phyloP scores from a whole-genome alignment of 1,140 invertebrate genomes.

The Drosophila kohkoa region DNA sequence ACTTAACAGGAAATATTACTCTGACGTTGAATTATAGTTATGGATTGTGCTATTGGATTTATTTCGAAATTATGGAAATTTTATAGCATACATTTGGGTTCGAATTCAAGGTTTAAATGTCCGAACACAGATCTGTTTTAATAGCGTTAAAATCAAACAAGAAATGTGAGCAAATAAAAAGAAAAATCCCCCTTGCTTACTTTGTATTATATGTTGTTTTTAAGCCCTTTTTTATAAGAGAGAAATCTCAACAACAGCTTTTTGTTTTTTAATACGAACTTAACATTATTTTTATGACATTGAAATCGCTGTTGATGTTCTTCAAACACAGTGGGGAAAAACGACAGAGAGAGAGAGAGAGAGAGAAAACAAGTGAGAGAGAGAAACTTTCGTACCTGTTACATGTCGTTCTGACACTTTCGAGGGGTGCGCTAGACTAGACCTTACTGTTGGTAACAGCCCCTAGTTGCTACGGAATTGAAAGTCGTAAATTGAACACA shows the following conservation, averaged over 20 bases:
- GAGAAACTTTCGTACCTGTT: slow-evolving; percentile 65
- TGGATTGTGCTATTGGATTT: neutral
- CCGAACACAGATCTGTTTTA: slow-evolving; percentile 5
- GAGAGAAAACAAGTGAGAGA: neutral
- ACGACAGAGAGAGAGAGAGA: slow-evolving; percentile 2
- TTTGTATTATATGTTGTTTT: slow-evolving; percentile 9
- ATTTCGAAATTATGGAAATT: neutral
- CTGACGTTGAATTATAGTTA: neutral
- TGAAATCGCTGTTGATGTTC: slow-evolving; percentile 71
- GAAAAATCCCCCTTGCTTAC: neutral
- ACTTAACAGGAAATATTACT: neutral
- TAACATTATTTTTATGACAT: slow-evolving; percentile 73
- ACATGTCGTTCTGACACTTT: slow-evolving; percentile 47
- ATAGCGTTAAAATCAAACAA: neutral
- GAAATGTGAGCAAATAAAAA: slow-evolving; percentile 6
- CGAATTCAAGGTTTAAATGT: neutral
- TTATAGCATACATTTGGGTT: slow-evolving; percentile 1
- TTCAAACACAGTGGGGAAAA: slow-evolving; percentile 42
- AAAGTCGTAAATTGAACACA: slow-evolving; percentile 62
- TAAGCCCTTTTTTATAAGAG: slow-evolving; percentile 6
- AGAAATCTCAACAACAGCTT: slow-evolving; percentile 35
- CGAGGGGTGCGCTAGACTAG: slow-evolving; percentile 16
- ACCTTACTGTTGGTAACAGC: slow-evolving; percentile 32
- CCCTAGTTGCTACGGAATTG: slow-evolving; percentile 15
- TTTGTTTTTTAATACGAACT: slow-evolving; percentile 58